Evolutionary conservation across 2,797 vertebrate species (phyloP).

Genomic region (Erithacus rubecula): DNA sequence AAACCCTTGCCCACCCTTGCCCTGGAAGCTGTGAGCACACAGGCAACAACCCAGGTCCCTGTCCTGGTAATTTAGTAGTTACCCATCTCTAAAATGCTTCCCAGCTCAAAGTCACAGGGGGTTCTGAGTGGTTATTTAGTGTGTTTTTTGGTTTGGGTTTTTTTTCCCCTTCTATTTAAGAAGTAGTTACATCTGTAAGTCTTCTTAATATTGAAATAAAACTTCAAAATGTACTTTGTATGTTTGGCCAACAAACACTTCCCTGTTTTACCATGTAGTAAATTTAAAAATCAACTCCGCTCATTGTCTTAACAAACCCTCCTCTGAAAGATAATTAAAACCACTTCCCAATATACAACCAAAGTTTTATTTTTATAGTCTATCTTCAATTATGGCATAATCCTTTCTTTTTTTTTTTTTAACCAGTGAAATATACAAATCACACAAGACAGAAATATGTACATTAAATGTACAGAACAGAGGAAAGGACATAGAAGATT

Average conservation of each 20-base stretch:
- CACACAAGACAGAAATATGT: conserved; percentile 82
- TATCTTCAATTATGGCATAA: conserved; percentile 80
- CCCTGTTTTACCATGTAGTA: conserved; percentile 45
- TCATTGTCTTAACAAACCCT: conserved; percentile 56
- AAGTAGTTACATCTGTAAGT: conserved; percentile 28
- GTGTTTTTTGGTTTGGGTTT: accelerated
- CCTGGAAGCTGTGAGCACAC: conserved; percentile 4
- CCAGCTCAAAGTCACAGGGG: not conserved
- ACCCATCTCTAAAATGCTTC: conserved; percentile 19
- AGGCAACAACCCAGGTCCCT: not conserved
- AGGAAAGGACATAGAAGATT: conserved; percentile 77
- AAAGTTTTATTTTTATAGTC: conserved; percentile 83
- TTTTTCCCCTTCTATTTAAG: not conserved
- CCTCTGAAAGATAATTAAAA: conserved; percentile 76
- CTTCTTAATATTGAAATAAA: conserved; percentile 43
- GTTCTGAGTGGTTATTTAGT: not conserved
- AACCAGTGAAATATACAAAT: conserved; percentile 85
- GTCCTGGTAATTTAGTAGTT: not conserved
- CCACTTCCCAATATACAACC: conserved; percentile 81
- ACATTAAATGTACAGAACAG: conserved; percentile 83
- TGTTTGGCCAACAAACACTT: conserved; percentile 40
- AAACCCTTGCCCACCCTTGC: not conserved
- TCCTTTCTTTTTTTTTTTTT: conserved; percentile 67
- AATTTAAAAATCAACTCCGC: conserved; percentile 57
- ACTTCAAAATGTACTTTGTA: conserved; percentile 35